Conservation (phyloP, 2,113 vertebrate genomes). For the Paedocypris sp. region DNA sequence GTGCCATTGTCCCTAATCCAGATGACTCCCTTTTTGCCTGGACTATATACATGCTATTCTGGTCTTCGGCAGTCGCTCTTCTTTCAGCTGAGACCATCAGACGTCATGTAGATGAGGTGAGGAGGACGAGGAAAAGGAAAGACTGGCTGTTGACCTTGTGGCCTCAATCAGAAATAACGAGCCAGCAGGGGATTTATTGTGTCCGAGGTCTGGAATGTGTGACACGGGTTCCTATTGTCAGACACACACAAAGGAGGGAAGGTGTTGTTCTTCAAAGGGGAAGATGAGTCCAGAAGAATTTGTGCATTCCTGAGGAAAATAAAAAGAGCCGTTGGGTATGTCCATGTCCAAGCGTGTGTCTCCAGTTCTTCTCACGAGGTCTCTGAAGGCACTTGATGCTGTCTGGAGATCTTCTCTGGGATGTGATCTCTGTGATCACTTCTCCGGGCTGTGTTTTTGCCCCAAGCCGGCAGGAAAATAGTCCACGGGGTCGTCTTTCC, state of each 20-base stretch:
- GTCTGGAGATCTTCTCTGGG: too few species aligned
- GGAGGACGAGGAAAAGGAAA: slow-evolving; percentile 55
- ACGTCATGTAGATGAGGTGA: slow-evolving; percentile 54
- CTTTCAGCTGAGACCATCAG: slow-evolving; percentile 31
- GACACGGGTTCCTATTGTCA: slow-evolving; percentile 47
- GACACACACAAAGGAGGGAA: slow-evolving; percentile 42
- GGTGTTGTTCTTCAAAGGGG: slow-evolving; percentile 44
- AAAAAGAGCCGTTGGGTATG: too few species aligned
- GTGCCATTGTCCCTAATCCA: not conserved
- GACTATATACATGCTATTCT: not conserved
- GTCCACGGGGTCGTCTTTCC: slow-evolving; percentile 43
- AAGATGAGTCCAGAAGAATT: slow-evolving; percentile 34
- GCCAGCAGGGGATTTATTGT: slow-evolving; percentile 56
- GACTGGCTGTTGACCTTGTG: slow-evolving; percentile 66
- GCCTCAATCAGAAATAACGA: slow-evolving; percentile 63
- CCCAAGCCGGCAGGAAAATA: slow-evolving; percentile 26
- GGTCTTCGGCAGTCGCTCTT: not conserved
- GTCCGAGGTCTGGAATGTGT: slow-evolving; percentile 46
- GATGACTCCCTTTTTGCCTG: not conserved
- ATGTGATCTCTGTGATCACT: too few species aligned
- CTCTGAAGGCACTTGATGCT: too few species aligned
- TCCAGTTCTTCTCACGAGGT: too few species aligned
- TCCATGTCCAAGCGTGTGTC: too few species aligned
- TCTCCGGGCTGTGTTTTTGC: not conserved
- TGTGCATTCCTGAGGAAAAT: slow-evolving; percentile 28